These are phyloP conservation scores for Elephas maximus DNA, from an alignment of 2,113 vertebrate genomes.

Conservation along the genomic window DNA sequence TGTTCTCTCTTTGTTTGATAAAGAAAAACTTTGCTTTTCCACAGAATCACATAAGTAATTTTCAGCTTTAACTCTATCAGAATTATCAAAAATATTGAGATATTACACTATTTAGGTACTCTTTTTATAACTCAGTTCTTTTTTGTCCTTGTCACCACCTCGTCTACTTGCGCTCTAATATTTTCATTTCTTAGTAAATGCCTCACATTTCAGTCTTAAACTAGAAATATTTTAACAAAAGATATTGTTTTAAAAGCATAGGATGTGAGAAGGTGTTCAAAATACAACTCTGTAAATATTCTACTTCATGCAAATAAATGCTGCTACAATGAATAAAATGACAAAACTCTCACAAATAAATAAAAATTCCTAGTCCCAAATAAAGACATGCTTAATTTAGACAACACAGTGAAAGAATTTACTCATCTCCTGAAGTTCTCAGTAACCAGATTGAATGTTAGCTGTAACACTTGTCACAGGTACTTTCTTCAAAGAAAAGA, in stretches of 20 bases:
- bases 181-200: conserved; percentile 2
- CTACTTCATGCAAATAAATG: not conserved
- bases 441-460: not conserved
- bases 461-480: not conserved
- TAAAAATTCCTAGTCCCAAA: not conserved
- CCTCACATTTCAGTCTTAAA: conserved; percentile 5
- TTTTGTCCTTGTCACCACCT: not conserved
- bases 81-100: conserved; percentile 33
- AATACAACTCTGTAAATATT: conserved; percentile 45
- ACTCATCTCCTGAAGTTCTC: not conserved
- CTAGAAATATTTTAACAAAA: conserved; percentile 49
- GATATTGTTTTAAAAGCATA: conserved; percentile 5
- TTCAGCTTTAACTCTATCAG: conserved; percentile 3
- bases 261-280: conserved; percentile 21
- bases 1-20: not conserved
- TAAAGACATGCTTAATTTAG: not conserved
- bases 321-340: conserved; percentile 1
- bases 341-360: conserved; percentile 35
- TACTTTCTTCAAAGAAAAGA: not conserved
- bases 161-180: not conserved
- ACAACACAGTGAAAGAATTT: not conserved
- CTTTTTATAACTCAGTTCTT: not conserved
- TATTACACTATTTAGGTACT: not conserved
- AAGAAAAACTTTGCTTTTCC: conserved; percentile 15
- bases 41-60: not conserved